phyloP scores from a whole-genome alignment of 2,797 vertebrate species.

The Adrianichthys oophorus region DNA sequence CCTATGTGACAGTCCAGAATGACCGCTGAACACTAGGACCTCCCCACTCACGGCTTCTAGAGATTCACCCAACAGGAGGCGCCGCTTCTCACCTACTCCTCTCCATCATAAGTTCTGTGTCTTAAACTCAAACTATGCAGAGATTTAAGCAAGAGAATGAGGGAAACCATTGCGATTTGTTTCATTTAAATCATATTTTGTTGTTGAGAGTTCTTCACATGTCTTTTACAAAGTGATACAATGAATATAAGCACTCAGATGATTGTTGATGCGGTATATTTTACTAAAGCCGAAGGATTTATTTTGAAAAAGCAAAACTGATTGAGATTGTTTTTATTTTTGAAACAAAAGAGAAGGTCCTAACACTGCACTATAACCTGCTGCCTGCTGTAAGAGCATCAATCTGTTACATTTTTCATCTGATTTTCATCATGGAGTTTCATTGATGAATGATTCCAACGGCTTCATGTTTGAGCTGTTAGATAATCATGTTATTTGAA shows the following conservation, averaged over 20 bases:
- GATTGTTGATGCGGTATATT: slow-evolving; percentile 7
- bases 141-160: slow-evolving; percentile 28
- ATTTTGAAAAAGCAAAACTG: too few relatives aligned
- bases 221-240: neutral
- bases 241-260: neutral
- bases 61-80: slow-evolving; percentile 24
- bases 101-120: slow-evolving; percentile 56
- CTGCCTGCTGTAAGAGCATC: too few relatives aligned
- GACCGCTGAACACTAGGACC: slow-evolving; percentile 33
- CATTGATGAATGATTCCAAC: too few relatives aligned
- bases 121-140: slow-evolving; percentile 72
- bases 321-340: too few relatives aligned
- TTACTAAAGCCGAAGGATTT: too few relatives aligned
- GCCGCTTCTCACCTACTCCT: slow-evolving; percentile 4
- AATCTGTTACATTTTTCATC: too few relatives aligned
- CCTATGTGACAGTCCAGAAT: slow-evolving; percentile 65
- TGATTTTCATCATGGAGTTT: too few relatives aligned
- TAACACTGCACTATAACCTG: too few relatives aligned
- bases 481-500: too few relatives aligned
- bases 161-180: slow-evolving; percentile 38
- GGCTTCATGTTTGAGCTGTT: too few relatives aligned
- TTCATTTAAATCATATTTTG: slow-evolving; percentile 7
- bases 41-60: slow-evolving; percentile 11
- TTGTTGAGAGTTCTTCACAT: slow-evolving; percentile 11
- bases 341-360: too few relatives aligned